Percentiles rank a stretch among this genome's conserved stretches.
These are phyloP conservation scores for Gracilinanus agilis DNA, from an alignment of 2,113 vertebrate species.

Conservation along the genomic window DNA sequence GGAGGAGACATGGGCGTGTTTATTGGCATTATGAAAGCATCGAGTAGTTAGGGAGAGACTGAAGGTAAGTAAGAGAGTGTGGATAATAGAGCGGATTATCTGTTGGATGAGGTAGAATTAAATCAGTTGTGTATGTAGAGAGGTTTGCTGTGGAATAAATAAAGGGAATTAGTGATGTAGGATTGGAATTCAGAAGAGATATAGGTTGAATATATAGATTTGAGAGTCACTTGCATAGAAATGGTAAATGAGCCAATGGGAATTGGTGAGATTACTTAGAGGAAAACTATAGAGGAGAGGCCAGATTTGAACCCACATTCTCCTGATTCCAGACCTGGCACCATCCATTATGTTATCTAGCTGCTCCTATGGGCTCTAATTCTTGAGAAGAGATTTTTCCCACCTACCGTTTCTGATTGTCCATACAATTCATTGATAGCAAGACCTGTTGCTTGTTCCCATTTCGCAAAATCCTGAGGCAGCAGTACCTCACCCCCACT, in stretches of 20 bases:
- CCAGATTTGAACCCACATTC: too few relatives aligned
- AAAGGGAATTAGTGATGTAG: not conserved
- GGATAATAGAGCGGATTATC: not conserved
- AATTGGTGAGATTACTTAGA: not conserved
- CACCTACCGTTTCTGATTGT: slow-evolving; percentile 88
- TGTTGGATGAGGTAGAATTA: not conserved
- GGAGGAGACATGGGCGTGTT: not conserved
- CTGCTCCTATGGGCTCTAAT: not conserved
- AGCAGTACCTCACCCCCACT: slow-evolving; percentile 87
- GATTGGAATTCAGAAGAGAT: not conserved
- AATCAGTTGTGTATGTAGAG: not conserved
- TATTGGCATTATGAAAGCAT: not conserved
- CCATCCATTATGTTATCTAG: not conserved
- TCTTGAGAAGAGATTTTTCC: slow-evolving; percentile 39
- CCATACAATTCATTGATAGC: slow-evolving; percentile 86
- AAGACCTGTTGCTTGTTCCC: slow-evolving; percentile 85
- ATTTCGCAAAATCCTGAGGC: slow-evolving; percentile 85
- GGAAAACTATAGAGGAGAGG: not conserved
- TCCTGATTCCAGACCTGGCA: too few relatives aligned
- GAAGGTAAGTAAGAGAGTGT: not conserved
- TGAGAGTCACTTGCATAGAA: not conserved
- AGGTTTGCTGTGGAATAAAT: not conserved
- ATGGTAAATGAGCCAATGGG: not conserved
- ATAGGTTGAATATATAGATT: not conserved
- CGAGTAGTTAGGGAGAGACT: not conserved